Base-by-base conservation (phyloP, 2,888 invertebrate genomes). In the Andrena praecox region DNA sequence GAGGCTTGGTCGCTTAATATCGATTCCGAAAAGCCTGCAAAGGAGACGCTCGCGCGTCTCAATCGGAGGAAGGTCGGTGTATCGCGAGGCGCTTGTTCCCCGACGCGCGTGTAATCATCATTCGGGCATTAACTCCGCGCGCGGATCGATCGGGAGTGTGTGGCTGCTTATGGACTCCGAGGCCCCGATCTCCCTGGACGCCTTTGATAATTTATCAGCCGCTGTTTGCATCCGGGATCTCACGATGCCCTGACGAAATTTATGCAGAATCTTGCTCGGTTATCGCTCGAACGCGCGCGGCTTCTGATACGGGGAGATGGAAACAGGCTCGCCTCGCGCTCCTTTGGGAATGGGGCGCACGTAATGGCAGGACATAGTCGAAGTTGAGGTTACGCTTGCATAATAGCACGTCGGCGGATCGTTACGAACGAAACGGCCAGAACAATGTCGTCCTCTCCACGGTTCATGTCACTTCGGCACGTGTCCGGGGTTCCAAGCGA, bases 401-500 rank as follows among this genome's bases (percentile, higher is more conserved):
- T 84, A 88, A 86, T 85, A 75, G 71, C 80, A 79, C 72, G 67
- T 69, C 85, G 78, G 72, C 62, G 71, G 81, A 76, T 89, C 83
- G 89, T 88, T 84, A 86, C 79, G 77, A 76, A 88, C 79, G 68
- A 78, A 86, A 84, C 66, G 85, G 70, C 69, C 77, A 64, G 70
- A 82, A 79, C 72, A 74, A 35, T 83, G 85, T 86, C 85, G 80
- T 81, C 74, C 83, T 63, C 85, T 88, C 81, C 82, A 83, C 79
- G 85, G 84, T 84, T 90, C 89, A 84, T 89, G 90, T 90, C 89
- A 90, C 85, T 86, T 75, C 35, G 63, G 75, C 87, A 90, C 90
- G 90, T 91, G 91, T 88, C 84, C 75, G 69, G 90, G 86, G 89
- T 90, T 82, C 75, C 82, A 78, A 80, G 50, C 60, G 12, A 54